phyloP scores from a whole-genome alignment of 2,113 vertebrate genomes.

The Alligator mississippiensis region DNA sequence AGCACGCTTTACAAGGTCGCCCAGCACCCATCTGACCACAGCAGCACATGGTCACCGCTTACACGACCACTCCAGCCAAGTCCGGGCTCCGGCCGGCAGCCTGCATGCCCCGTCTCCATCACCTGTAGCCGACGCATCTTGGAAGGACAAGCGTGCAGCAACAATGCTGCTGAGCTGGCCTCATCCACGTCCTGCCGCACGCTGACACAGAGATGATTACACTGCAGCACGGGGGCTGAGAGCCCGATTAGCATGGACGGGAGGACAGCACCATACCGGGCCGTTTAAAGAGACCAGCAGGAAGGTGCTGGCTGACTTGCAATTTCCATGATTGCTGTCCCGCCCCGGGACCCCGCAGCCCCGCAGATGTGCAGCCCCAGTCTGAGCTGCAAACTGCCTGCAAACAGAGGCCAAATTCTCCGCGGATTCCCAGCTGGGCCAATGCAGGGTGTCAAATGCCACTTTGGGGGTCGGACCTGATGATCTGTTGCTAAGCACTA shows the following conservation, averaged over 20 bases:
- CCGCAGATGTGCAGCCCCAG: background rate
- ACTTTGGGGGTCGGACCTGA: too few relatives aligned
- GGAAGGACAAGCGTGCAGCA: background rate
- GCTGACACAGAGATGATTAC: background rate
- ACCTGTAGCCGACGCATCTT: background rate
- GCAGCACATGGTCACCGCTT: background rate
- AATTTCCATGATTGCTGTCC: constrained; percentile 25
- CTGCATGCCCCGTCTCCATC: background rate
- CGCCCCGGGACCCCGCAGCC: constrained; percentile 14
- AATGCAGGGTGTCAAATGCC: too few relatives aligned
- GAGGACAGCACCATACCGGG: constrained; percentile 28
- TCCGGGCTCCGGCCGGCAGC: background rate
- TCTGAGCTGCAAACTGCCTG: background rate
- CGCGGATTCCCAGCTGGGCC: too few relatives aligned
- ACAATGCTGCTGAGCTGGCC: background rate
- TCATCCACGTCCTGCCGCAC: background rate
- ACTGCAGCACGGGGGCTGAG: constrained; percentile 44
- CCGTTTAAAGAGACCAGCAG: constrained; percentile 35
- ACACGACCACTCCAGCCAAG: background rate
- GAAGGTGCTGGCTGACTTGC: constrained; percentile 55
- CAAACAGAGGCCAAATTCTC: too few relatives aligned
- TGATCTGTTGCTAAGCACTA: too few relatives aligned
- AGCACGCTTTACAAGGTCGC: background rate
- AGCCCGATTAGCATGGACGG: constrained; percentile 16
- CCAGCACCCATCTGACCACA: background rate